A percentile compares a stretch with the other conserved stretches of the same genome.
Evolutionary conservation across 2,113 vertebrate genomes (phyloP).

Genomic region (Rhabdornis inornatus): DNA sequence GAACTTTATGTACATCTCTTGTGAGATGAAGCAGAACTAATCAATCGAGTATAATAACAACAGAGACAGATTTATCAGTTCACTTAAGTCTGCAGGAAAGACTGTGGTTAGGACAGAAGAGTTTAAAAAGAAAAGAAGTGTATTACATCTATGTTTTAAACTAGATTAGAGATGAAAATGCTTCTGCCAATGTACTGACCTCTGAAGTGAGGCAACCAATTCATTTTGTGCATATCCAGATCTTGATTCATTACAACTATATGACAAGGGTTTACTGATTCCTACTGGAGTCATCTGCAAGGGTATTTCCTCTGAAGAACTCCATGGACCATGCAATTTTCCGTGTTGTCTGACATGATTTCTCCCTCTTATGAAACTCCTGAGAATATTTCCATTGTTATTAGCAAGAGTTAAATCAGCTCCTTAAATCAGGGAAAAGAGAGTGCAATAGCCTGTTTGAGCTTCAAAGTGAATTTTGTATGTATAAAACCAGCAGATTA

Average conservation of each 20-base stretch:
- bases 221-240: neutral
- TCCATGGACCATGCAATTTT: neutral
- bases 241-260: neutral
- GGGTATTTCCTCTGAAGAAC: neutral
- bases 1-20: neutral
- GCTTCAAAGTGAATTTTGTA: neutral
- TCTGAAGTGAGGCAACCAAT: neutral
- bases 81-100: neutral
- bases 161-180: neutral
- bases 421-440: neutral
- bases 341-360: neutral
- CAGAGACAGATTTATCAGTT: constrained; percentile 3
- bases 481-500: neutral
- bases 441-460: neutral
- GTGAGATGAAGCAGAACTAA: neutral
- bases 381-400: neutral
- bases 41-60: neutral
- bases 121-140: neutral
- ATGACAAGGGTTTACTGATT: neutral
- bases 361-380: neutral
- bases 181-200: neutral
- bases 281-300: neutral
- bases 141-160: neutral
- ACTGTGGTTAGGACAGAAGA: neutral
- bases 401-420: neutral